Evolutionary conservation across 2,888 invertebrate genomes (phyloP).

Genomic region (Drosophila lacicola): DNA sequence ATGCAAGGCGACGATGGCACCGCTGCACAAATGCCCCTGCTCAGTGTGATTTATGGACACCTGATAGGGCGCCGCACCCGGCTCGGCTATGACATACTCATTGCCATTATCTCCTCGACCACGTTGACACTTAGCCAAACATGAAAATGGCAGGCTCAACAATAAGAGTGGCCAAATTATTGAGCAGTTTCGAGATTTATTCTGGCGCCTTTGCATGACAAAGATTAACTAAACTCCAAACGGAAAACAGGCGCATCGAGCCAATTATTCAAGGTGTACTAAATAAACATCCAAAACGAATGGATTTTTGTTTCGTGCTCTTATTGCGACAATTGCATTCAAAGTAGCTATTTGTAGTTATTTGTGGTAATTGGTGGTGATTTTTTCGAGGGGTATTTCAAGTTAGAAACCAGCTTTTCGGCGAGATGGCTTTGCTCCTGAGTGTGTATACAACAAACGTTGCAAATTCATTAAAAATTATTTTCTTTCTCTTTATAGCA

Average conservation of each 20-base stretch:
- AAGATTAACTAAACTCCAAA: neutral
- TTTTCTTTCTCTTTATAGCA: no score
- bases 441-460: no score
- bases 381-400: neutral
- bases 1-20: conserved; percentile 67
- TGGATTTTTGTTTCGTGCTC: neutral
- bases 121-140: neutral
- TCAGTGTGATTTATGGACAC: conserved; percentile 72
- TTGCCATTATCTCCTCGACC: conserved; percentile 24
- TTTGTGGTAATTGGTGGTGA: neutral
- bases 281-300: neutral
- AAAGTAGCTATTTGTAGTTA: no score
- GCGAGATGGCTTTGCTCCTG: no score
- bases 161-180: neutral
- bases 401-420: no score
- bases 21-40: conserved; percentile 78
- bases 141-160: neutral
- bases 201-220: neutral
- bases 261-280: neutral
- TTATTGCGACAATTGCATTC: neutral
- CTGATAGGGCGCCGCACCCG: conserved; percentile 70
- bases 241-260: neutral
- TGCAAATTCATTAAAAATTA: no score
- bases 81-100: conserved; percentile 32
- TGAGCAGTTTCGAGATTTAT: no score